Evolutionary conservation across 2,797 vertebrate genomes (phyloP).

Genomic region (Pyrocephalus nanus): DNA sequence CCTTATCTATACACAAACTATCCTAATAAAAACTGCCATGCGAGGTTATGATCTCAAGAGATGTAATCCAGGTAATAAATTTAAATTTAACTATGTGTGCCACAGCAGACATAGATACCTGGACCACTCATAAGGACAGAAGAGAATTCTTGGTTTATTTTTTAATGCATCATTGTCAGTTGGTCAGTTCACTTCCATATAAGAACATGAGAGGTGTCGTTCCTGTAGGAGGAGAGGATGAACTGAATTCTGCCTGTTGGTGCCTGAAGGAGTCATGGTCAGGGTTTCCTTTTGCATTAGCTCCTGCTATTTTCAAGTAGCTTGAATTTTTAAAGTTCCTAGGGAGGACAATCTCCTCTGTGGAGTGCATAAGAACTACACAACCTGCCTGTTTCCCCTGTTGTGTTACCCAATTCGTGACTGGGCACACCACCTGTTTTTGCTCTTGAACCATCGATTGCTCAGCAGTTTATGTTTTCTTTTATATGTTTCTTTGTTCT

Average conservation of each 20-base stretch:
- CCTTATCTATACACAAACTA: not conserved
- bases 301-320: not conserved
- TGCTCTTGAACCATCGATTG: not conserved
- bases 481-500: not conserved
- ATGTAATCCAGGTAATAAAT: not conserved
- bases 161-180: not conserved
- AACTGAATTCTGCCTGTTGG: not conserved
- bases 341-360: not conserved
- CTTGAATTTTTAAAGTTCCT: not conserved
- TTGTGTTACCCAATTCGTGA: not conserved
- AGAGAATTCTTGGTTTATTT: slow-evolving; percentile 5
- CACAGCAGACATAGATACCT: not conserved
- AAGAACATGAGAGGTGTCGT: not conserved
- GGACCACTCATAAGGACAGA: not conserved
- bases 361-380: not conserved
- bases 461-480: not conserved
- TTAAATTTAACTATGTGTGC: not conserved
- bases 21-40: not conserved
- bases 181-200: not conserved
- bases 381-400: not conserved
- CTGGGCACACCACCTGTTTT: not conserved
- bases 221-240: not conserved
- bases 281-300: not conserved
- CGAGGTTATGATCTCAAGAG: not conserved
- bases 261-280: not conserved